These are phyloP conservation scores for Pristionchus arcanus DNA, from an alignment of 2,888 invertebrate species.

Conservation along the genomic window DNA sequence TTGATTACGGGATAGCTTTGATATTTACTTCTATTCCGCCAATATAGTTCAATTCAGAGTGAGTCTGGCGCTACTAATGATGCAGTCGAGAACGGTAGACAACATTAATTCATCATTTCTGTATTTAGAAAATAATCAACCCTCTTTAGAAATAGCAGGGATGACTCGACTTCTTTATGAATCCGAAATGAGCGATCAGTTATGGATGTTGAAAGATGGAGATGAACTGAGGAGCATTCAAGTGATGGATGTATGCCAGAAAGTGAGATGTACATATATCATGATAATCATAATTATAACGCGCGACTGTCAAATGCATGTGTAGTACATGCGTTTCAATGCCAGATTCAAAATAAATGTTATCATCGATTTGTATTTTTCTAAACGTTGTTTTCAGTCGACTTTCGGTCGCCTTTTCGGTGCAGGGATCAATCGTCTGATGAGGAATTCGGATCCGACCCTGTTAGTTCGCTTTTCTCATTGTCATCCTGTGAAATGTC, in stretches of 20 bases:
- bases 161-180: constrained; percentile 27
- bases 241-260: neutral
- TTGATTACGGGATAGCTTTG: too few relatives aligned
- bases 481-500: neutral
- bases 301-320: too few relatives aligned
- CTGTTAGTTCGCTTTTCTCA: neutral
- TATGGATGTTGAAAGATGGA: constrained; percentile 13
- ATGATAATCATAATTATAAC: neutral
- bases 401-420: constrained; percentile 23
- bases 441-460: constrained; percentile 6
- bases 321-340: too few relatives aligned
- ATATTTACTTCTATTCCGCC: too few relatives aligned
- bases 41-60: neutral
- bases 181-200: constrained; percentile 38
- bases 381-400: neutral
- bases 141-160: neutral
- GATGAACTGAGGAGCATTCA: constrained; percentile 8
- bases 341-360: neutral
- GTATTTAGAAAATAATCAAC: neutral
- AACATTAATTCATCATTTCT: neutral
- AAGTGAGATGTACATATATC: neutral
- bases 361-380: too few relatives aligned
- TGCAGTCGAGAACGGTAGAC: neutral
- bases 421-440: constrained; percentile 23
- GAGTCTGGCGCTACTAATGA: neutral